Evolutionary conservation across 2,888 invertebrate species (phyloP).

Genomic region (Catonia carolina): DNA sequence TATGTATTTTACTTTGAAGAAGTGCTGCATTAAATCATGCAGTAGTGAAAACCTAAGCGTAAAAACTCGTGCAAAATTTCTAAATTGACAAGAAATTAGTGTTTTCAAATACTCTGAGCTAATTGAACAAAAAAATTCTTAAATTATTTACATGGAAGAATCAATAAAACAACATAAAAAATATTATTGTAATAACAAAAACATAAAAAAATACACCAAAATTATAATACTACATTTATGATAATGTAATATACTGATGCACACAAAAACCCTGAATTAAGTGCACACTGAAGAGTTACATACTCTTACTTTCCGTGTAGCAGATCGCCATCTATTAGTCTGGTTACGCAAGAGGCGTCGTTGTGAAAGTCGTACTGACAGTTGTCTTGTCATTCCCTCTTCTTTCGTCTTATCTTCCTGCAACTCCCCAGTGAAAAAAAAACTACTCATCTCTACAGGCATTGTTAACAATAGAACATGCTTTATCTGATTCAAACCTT

Average conservation of each 20-base stretch:
- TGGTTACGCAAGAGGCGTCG: conserved; percentile 48
- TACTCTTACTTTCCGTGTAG: conserved; percentile 72
- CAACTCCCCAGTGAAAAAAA: conserved; percentile 10
- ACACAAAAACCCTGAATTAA: not conserved
- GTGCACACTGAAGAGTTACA: conserved; percentile 41
- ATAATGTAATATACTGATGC: not conserved
- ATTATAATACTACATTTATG: too few species aligned
- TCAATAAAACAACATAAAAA: too few species aligned
- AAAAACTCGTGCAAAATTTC: too few species aligned
- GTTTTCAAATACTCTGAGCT: too few species aligned
- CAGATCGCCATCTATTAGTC: conserved; percentile 55
- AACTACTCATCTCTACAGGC: not conserved
- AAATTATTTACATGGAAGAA: too few species aligned
- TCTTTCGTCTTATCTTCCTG: conserved; percentile 31
- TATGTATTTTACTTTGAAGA: too few species aligned
- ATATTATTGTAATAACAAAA: too few species aligned
- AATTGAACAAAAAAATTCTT: too few species aligned
- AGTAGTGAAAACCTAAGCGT: too few species aligned
- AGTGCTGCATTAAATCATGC: too few species aligned
- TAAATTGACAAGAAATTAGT: too few species aligned
- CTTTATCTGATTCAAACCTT: not conserved
- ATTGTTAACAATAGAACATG: not conserved
- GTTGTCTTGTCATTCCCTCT: conserved; percentile 57
- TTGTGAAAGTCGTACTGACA: conserved; percentile 57
- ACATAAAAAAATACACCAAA: too few species aligned